Base-by-base conservation (phyloP, 1,140 invertebrate species). In the Sycophaga agraensis region DNA sequence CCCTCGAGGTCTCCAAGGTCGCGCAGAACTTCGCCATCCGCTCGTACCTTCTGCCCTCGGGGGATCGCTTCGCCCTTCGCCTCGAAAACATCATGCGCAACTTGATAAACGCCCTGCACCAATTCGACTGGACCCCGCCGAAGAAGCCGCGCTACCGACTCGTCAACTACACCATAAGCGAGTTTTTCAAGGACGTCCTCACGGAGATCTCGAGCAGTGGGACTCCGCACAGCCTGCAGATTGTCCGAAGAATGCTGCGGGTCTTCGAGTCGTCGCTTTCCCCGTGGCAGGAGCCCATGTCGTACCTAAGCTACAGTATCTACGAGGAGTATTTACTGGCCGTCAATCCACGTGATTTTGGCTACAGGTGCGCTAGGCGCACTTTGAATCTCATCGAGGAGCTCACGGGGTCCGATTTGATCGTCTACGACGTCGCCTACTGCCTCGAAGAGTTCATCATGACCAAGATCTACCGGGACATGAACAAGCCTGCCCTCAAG, bases 311-410 rank as follows among this genome's bases (percentile, higher is more conserved):
- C 2, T 22, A 45, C 6, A 63, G 39, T 19, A 31, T 63, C 0
- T 63, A 35, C 12, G 24, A 39, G 14, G 55, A 57, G 12, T 63
- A 63, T 19, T n/a, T 63, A 7, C 2, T 16, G 2, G 4, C 45
- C 0, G 21, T 9, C 2, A 21, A 19, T 3, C 22, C 54, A 0
- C 9, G 11, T 14, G 19, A 63, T 16, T 63, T 63, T 34, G 61
- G 61, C 0, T 14, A 2, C 0, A 14, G 21, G 1, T 35, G 19
- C 16, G 24, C 14, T 1, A 39, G 12, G 1, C 21, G 43, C 0
- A 37, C 22, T 2, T 11, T 9, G 4, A 4, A n/a, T 0, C 6
- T 63, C 0, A 24, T 51, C 39, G 48, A 28, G 1, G 54, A 63
- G 2, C 45, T 57, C 7, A 24, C 35, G 0, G 26, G 6, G 2